phyloP scores from a whole-genome alignment of 2,113 vertebrate genomes.

The Jaculus jaculus region DNA sequence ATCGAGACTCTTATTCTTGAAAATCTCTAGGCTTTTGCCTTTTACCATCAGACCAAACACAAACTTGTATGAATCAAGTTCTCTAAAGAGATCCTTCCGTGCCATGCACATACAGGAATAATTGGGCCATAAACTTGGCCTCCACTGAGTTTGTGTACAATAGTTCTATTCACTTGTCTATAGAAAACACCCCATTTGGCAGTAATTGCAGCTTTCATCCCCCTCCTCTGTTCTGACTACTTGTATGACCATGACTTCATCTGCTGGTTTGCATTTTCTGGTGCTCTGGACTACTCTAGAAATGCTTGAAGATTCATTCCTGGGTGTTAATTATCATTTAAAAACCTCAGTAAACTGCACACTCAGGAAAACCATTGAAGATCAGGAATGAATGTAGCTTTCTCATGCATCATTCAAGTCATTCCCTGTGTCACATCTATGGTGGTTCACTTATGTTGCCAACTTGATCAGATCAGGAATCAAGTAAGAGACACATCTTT shows the following conservation, averaged over 20 bases:
- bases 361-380: constrained; percentile 33
- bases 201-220: constrained; percentile 62
- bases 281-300: constrained; percentile 45
- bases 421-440: constrained; percentile 29
- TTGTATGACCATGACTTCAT: constrained; percentile 67
- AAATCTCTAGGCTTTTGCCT: constrained; percentile 45
- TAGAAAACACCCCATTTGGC: constrained; percentile 75
- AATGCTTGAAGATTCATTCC: constrained; percentile 24
- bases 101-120: constrained; percentile 76
- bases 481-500: too few species aligned
- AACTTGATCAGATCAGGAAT: too few species aligned
- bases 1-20: constrained; percentile 21
- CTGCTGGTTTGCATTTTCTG: constrained; percentile 46
- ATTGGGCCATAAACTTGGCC: constrained; percentile 76
- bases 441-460: too few species aligned
- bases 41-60: constrained; percentile 27
- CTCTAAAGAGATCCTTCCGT: constrained; percentile 67
- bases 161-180: constrained; percentile 74
- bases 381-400: constrained; percentile 37
- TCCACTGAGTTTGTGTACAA: constrained; percentile 73
- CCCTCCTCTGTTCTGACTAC: constrained; percentile 42
- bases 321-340: constrained; percentile 27
- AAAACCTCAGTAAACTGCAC: not conserved
- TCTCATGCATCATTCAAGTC: not conserved
- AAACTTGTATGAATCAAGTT: constrained; percentile 52